phyloP scores from a whole-genome alignment of 2,113 vertebrate genomes.

The Pontoporia blainvillei region DNA sequence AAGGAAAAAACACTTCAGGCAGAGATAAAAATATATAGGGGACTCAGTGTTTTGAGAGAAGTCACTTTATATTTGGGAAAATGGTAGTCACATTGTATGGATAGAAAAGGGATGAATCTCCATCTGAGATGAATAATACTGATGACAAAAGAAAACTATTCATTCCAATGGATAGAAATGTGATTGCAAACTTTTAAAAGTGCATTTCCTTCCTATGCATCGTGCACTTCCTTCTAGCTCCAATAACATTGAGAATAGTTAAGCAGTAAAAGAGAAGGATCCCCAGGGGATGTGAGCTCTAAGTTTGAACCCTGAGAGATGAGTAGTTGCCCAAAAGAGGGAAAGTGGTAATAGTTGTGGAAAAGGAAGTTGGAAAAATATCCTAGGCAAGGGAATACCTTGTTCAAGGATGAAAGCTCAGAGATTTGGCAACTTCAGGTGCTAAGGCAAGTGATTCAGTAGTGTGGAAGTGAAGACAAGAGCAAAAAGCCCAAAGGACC shows the following conservation, averaged over 20 bases:
- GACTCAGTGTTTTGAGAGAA: not conserved
- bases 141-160: not conserved
- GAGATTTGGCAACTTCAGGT: not conserved
- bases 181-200: not conserved
- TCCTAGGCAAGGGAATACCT: not conserved
- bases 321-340: not conserved
- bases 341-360: too few species aligned
- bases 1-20: not conserved
- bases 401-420: not conserved
- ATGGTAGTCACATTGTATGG: not conserved
- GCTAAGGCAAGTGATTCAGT: not conserved
- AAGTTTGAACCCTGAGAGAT: not conserved
- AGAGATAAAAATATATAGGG: not conserved
- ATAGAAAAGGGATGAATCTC: not conserved
- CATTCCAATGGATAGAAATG: not conserved
- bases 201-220: not conserved
- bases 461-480: not conserved
- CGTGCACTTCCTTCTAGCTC: not conserved
- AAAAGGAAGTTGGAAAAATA: not conserved
- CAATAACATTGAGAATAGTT: not conserved
- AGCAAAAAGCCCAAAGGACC: not conserved
- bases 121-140: not conserved
- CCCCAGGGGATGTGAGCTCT: not conserved
- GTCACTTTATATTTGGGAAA: not conserved
- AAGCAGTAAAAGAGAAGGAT: not conserved